Evolutionary conservation across 2,797 vertebrate genomes (phyloP).

Genomic region (Triplophysa bombifrons): DNA sequence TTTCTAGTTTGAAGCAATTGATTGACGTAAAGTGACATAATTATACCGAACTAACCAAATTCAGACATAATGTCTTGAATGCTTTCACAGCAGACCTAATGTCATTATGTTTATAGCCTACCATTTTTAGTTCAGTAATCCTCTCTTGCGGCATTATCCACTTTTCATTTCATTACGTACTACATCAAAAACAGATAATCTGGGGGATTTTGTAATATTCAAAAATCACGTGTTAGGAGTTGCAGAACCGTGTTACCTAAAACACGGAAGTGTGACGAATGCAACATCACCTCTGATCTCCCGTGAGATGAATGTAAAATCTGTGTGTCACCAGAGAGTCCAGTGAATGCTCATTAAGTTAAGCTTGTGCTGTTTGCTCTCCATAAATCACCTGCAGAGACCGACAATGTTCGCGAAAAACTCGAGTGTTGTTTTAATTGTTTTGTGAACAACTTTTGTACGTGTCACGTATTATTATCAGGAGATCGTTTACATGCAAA

Average conservation of each 20-base stretch:
- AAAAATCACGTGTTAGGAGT: background rate
- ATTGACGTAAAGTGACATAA: background rate
- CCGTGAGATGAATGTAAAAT: conserved; percentile 8
- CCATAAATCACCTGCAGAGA: background rate
- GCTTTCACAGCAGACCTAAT: background rate
- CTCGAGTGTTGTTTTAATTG: background rate
- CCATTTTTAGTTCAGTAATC: background rate
- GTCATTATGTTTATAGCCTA: background rate
- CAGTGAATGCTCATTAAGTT: conserved; percentile 38
- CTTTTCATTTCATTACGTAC: background rate
- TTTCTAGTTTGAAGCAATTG: too few species aligned
- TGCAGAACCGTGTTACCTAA: conserved; percentile 2
- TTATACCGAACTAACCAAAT: background rate
- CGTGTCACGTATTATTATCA: too few species aligned
- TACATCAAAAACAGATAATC: background rate
- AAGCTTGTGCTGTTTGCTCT: conserved; percentile 15
- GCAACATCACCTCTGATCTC: conserved; percentile 29
- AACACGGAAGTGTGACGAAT: background rate
- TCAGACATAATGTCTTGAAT: background rate
- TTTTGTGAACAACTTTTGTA: background rate
- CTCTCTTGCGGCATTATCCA: background rate
- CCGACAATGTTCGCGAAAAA: background rate
- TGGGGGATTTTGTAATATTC: background rate
- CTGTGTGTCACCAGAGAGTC: conserved; percentile 21
- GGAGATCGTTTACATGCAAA: background rate